A percentile compares a stretch with the other conserved stretches of the same genome.
Conservation (phyloP, 1,140 invertebrate genomes). For the Holcopasites calliopsidis region DNA sequence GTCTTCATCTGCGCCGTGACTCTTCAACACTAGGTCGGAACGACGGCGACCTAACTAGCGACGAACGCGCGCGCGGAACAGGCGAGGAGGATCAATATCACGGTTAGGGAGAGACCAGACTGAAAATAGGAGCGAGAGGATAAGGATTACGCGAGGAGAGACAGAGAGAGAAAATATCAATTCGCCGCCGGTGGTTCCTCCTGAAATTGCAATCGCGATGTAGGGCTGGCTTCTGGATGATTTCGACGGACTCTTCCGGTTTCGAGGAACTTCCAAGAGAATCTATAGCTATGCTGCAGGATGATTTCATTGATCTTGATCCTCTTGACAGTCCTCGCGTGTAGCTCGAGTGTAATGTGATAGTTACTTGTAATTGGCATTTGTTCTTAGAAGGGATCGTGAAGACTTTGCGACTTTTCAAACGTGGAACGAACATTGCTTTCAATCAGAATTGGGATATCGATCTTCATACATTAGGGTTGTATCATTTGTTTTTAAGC, state of each 20-base stretch:
- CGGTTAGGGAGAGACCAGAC: slow-evolving; percentile 68
- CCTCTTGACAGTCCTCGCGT: no score
- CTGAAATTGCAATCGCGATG: slow-evolving; percentile 48
- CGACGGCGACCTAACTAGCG: slow-evolving; percentile 53
- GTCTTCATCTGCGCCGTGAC: slow-evolving; percentile 40
- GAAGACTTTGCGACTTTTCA: no score
- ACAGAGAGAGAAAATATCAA: slow-evolving; percentile 56
- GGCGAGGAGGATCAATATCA: slow-evolving; percentile 76
- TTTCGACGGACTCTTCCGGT: not conserved
- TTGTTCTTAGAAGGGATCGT: no score
- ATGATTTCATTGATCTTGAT: no score
- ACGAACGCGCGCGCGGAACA: slow-evolving; percentile 40
- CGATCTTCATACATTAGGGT: no score
- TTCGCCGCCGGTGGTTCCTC: slow-evolving; percentile 32
- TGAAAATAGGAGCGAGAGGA: slow-evolving; percentile 65
- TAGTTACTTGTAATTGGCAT: no score
- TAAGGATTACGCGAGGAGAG: slow-evolving; percentile 57
- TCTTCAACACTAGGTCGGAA: slow-evolving; percentile 61
- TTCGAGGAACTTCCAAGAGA: not conserved
- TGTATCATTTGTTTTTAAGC: no score
- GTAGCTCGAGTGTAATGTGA: no score
- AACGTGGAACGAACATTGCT: no score
- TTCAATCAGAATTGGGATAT: no score
- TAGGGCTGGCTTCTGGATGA: not conserved
- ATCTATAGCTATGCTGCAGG: no score